phyloP scores from a whole-genome alignment of 2,888 invertebrate species.

The Acholoe squamosa region DNA sequence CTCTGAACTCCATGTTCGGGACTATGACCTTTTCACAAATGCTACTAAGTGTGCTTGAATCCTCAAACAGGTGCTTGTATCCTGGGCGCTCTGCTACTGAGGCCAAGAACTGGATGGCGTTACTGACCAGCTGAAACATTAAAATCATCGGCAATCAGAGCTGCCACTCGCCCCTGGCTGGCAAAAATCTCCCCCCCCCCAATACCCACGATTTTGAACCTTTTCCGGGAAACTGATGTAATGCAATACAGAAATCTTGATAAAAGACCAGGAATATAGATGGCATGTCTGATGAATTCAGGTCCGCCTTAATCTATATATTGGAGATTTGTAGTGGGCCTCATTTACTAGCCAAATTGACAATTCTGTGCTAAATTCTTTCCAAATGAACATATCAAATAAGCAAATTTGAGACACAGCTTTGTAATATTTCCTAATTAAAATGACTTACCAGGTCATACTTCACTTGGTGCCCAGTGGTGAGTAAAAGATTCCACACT shows the following conservation, averaged over 20 bases:
- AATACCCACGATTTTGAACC: no score
- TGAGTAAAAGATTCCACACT: constrained; percentile 94
- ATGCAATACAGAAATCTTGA: not conserved
- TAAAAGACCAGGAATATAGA: not conserved
- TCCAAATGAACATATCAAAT: no score
- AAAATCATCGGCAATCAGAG: not conserved
- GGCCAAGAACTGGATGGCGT: constrained; percentile 96
- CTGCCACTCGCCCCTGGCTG: no score
- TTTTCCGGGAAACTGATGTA: no score
- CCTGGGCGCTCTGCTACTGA: constrained; percentile 95
- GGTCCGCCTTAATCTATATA: not conserved
- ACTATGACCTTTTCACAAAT: constrained; percentile 99
- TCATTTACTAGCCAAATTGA: no score
- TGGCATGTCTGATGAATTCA: no score
- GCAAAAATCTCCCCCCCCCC: no score
- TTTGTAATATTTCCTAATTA: no score
- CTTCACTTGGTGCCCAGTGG: constrained; percentile 92
- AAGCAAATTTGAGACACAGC: no score
- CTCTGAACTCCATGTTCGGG: constrained; percentile 98
- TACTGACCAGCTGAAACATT: constrained; percentile 92
- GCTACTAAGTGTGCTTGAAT: constrained; percentile 91
- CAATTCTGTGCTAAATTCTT: no score
- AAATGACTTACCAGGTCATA: constrained; percentile 94
- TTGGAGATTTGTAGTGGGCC: not conserved
- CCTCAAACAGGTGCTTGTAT: constrained; percentile 94